phyloP scores from a whole-genome alignment of 2,888 invertebrate species.

The Nomada goodeniana region DNA sequence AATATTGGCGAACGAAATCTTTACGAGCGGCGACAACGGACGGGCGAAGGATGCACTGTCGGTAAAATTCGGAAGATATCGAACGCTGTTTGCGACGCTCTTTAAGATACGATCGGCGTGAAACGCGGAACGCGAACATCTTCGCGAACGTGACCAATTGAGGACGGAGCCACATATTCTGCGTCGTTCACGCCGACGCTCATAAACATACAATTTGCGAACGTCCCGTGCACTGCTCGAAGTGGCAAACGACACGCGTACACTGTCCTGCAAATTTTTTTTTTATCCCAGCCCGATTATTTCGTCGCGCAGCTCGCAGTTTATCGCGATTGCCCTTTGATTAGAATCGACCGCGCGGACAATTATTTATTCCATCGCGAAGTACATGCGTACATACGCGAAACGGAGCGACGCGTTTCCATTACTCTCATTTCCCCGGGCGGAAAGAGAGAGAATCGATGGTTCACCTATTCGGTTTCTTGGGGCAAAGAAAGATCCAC shows the following conservation, averaged over 20 bases:
- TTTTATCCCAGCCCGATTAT: background rate
- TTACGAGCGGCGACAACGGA: background rate
- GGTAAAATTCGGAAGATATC: conserved; percentile 12
- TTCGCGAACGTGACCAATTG: conserved; percentile 25
- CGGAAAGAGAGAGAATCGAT: too few species aligned
- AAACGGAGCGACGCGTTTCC: too few species aligned
- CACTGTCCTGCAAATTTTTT: background rate
- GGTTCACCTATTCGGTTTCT: too few species aligned
- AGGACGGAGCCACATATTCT: conserved; percentile 23
- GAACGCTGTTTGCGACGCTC: background rate
- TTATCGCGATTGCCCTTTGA: background rate
- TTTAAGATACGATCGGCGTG: conserved; percentile 27
- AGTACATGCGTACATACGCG: too few species aligned
- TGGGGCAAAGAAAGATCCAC: too few species aligned
- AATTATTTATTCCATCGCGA: too few species aligned
- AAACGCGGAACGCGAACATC: conserved; percentile 27
- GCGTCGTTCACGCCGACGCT: conserved; percentile 24
- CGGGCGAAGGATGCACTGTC: background rate
- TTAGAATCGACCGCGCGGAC: too few species aligned
- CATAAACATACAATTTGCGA: conserved; percentile 42
- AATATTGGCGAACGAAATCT: background rate
- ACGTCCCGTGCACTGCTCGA: conserved; percentile 11
- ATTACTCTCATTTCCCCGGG: too few species aligned
- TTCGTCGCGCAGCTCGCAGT: too few species aligned
- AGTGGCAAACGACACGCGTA: background rate